phyloP scores from a whole-genome alignment of 2,797 vertebrate species.

The Megalops cyprinoides region DNA sequence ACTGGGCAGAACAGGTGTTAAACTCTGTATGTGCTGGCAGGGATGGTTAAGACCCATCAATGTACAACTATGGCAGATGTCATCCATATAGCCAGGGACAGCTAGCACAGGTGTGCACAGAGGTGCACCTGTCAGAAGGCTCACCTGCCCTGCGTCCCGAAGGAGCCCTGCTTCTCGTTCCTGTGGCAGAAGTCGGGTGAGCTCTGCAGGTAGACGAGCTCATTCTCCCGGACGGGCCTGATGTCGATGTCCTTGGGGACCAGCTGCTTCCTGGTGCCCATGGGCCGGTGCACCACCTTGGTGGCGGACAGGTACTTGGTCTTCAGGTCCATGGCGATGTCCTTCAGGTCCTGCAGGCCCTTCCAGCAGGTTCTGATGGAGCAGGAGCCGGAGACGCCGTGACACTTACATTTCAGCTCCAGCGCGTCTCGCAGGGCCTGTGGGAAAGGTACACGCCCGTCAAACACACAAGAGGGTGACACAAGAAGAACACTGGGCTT shows the following conservation, averaged over 20 bases:
- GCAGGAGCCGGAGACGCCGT: constrained; percentile 97
- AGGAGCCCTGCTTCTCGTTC: constrained; percentile 92
- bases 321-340: constrained; percentile 93
- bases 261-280: constrained; percentile 95
- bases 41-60: not conserved
- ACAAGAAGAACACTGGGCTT: not conserved
- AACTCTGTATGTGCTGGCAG: no score
- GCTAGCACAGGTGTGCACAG: not conserved
- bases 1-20: no score
- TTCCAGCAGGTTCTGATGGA: constrained; percentile 98
- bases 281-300: constrained; percentile 92
- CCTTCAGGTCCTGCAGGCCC: constrained; percentile 90
- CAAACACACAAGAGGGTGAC: not conserved
- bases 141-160: constrained; percentile 97
- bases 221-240: constrained; percentile 91
- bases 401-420: constrained; percentile 98
- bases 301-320: constrained; percentile 95
- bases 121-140: constrained; percentile 3
- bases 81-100: not conserved
- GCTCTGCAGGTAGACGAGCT: constrained; percentile 95
- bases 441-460: not conserved
- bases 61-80: not conserved
- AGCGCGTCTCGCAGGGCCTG: constrained; percentile 88
- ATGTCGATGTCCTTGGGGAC: constrained; percentile 98
- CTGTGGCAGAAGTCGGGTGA: constrained; percentile 93